Evolutionary conservation across 1,140 invertebrate species (phyloP), one percentile per base, ranked within the genome.

Genomic region (Octopus bimaculoides): DNA sequence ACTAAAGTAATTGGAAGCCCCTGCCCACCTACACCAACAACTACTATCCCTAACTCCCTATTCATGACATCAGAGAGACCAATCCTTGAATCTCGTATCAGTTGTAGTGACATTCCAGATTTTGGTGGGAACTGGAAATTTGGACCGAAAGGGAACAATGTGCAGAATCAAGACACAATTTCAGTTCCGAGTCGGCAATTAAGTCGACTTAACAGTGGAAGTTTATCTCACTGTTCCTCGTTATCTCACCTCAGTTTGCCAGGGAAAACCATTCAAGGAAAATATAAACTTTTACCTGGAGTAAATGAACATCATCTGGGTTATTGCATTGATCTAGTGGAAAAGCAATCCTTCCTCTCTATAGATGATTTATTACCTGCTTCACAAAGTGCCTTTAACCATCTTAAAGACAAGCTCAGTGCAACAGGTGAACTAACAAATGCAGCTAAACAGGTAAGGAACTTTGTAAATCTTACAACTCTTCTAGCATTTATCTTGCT

Each of bases 281-380:
- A 71, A 71, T 71, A 71, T 2, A 71, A 71, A 71, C 74, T 75
- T 75, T 75, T 75, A 53, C 74, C 74, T 9, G 86, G 86, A 1
- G 81, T 84, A 54, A 80, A 80, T 71, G 77, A 79, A 17, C 81
- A 81, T 14, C 86, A 87, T 71, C 78, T 87, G 14, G 79, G 81
- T 8, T 84, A 84, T 26, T 85, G 84, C 76, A 78, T 82, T 4
- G 80, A 81, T 52, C 77, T 87, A 69, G 80, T 75, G 9, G 79
- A 80, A n/a, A 81, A 80, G 53, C 20, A 84, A 17, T 77, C 81
- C 52, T 75, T 85, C 20, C 52, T 87, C 4, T 77, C 78, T 9
- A 77, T 84, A 0, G 56, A 80, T 1, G 86, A 87, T 17, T 77
- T 87, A 20, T 74, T 87, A 53, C 86, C 86, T 10, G 84, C 84